Evolutionary conservation across 2,113 vertebrate genomes (phyloP).

Genomic region (Herpetotheres cachinnans): DNA sequence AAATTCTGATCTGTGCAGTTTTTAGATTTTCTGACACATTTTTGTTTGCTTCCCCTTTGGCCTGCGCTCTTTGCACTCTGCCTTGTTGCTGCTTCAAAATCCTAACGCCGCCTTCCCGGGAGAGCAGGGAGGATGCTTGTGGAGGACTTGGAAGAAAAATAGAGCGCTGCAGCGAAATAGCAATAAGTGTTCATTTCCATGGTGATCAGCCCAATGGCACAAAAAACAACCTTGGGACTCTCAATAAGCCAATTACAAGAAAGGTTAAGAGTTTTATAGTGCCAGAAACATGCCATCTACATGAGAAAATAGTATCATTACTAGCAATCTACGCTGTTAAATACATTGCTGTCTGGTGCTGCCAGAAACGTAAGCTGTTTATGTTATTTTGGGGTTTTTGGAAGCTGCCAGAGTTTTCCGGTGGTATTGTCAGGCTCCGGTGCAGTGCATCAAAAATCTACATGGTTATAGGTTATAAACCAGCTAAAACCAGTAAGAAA

Average conservation of each 20-base stretch:
- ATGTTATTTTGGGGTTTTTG: conserved; percentile 30
- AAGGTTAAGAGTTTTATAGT: conserved; percentile 66
- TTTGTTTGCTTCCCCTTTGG: conserved; percentile 85
- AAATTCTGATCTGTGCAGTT: conserved; percentile 85
- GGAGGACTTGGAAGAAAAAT: conserved; percentile 42
- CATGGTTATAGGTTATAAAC: neutral
- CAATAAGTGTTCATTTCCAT: conserved; percentile 66
- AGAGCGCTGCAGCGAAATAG: conserved; percentile 13
- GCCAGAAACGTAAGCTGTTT: conserved; percentile 56
- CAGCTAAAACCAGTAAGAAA: conserved; percentile 31
- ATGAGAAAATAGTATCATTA: conserved; percentile 66
- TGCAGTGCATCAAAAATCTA: conserved; percentile 34
- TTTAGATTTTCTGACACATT: conserved; percentile 84
- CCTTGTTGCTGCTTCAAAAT: conserved; percentile 81
- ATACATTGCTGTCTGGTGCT: conserved; percentile 43
- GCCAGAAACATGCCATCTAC: conserved; percentile 67
- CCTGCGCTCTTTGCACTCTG: conserved; percentile 76
- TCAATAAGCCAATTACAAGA: conserved; percentile 68
- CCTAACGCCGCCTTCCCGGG: conserved; percentile 67
- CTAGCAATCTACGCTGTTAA: conserved; percentile 42
- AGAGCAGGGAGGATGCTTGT: conserved; percentile 53
- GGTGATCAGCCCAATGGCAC: conserved; percentile 55
- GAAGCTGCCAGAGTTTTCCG: conserved; percentile 14
- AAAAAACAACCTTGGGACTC: conserved; percentile 63
- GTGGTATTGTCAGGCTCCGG: neutral